phyloP scores from a whole-genome alignment of 2,888 invertebrate genomes.

The Terebella lapidaria region DNA sequence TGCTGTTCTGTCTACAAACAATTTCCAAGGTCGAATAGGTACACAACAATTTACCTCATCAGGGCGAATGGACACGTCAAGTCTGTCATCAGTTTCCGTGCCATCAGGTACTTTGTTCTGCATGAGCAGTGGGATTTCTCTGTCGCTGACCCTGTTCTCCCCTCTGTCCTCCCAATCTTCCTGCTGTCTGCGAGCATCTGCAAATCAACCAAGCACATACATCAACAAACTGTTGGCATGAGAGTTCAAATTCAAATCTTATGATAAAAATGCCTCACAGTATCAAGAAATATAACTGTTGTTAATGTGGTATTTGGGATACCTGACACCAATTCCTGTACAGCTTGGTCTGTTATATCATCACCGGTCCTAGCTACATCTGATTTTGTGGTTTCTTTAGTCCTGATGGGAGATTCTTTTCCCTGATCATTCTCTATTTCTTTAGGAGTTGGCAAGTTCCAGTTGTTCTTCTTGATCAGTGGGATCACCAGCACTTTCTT shows the following conservation, averaged over 20 bases:
- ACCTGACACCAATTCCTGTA: not conserved
- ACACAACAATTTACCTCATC: slow-evolving; percentile 42
- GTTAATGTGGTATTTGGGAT: no score
- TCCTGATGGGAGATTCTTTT: no score
- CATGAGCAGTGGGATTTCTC: slow-evolving; percentile 51
- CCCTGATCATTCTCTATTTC: not conserved
- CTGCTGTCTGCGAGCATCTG: not conserved
- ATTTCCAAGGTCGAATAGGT: no score
- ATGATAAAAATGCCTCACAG: no score
- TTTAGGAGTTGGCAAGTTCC: not conserved
- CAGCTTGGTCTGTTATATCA: not conserved
- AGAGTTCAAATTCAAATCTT: not conserved
- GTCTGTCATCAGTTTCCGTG: slow-evolving; percentile 54
- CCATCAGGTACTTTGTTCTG: slow-evolving; percentile 56
- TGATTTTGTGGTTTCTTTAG: not conserved
- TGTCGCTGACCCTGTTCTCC: not conserved
- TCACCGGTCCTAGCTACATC: not conserved
- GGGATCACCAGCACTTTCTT: not conserved
- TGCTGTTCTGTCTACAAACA: no score
- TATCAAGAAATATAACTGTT: no score
- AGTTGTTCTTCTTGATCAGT: not conserved
- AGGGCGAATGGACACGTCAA: slow-evolving; percentile 54
- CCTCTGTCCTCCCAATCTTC: not conserved
- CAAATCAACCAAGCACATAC: not conserved
- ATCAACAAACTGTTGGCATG: not conserved